Evolutionary conservation across 1,140 invertebrate genomes (phyloP).

Genomic region (Ceratina japonica): DNA sequence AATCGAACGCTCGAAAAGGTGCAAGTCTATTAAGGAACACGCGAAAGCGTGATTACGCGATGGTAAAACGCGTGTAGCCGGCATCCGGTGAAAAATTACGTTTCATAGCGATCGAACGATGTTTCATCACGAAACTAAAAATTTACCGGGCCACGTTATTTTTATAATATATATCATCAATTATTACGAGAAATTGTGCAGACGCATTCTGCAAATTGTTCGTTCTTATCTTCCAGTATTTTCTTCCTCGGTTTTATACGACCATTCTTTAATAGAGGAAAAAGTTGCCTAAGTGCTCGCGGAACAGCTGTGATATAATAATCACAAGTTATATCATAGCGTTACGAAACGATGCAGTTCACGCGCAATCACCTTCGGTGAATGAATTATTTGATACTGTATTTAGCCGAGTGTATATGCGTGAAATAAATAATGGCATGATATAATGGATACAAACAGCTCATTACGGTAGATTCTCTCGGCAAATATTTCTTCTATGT

Average conservation of each 20-base stretch:
- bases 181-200: background rate
- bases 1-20: constrained; percentile 14
- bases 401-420: background rate
- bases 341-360: background rate
- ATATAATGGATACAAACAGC: constrained; percentile 18
- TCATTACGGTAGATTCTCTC: constrained; percentile 2
- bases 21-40: constrained; percentile 25
- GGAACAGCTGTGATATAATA: background rate
- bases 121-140: constrained; percentile 7
- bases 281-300: background rate
- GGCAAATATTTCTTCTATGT: background rate
- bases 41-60: constrained; percentile 40
- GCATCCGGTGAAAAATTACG: constrained; percentile 8
- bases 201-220: background rate
- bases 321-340: background rate
- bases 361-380: background rate
- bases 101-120: constrained; percentile 20
- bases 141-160: background rate
- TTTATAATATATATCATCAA: background rate
- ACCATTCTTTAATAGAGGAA: no score
- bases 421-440: constrained; percentile 3
- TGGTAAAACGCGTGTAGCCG: background rate
- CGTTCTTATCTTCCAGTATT: no score
- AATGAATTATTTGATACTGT: constrained; percentile 12
- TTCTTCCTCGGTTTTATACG: no score